These are phyloP conservation scores for Calameuta pallipes DNA, from an alignment of 2,888 invertebrate genomes.

Conservation along the genomic window DNA sequence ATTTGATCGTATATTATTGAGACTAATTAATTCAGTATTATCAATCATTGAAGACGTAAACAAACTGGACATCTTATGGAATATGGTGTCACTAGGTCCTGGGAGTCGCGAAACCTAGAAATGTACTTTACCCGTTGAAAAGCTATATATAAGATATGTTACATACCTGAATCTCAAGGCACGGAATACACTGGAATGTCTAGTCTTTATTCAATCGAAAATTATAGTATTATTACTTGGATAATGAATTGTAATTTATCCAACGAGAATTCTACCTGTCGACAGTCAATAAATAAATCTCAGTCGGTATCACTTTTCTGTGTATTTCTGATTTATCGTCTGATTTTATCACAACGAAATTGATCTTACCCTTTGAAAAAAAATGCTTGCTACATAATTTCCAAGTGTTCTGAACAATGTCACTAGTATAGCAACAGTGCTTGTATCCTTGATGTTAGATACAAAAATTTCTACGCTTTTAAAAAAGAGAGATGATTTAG, in stretches of 20 bases:
- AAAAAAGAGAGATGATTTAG: background rate
- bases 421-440: background rate
- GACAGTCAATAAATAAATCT: background rate
- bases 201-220: no score
- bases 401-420: background rate
- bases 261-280: background rate
- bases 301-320: background rate
- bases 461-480: background rate
- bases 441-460: background rate
- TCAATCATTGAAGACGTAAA: background rate
- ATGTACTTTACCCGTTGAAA: no score
- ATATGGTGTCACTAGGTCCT: no score
- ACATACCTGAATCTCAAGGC: no score
- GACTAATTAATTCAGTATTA: background rate
- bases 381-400: background rate
- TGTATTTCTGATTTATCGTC: no score
- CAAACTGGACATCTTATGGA: no score
- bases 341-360: no score
- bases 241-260: background rate
- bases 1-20: background rate
- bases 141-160: no score
- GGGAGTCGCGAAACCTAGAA: no score
- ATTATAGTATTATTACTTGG: background rate
- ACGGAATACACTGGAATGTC: no score
- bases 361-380: background rate